phyloP scores from a whole-genome alignment of 92 coral and sea anemone genomes.

The Epizoanthus rinbou region DNA sequence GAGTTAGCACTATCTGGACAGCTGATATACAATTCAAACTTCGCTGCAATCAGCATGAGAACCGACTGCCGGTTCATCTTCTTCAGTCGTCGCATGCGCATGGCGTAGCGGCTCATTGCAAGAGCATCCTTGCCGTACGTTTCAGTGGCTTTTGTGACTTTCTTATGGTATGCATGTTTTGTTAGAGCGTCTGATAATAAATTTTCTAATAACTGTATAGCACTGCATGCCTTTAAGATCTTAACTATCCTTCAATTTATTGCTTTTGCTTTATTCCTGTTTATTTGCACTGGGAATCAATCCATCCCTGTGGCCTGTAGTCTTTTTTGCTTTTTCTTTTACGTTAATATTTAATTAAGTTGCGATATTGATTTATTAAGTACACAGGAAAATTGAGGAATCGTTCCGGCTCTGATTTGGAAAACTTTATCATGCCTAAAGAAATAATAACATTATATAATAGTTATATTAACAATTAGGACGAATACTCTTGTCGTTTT shows the following conservation, averaged over 20 bases:
- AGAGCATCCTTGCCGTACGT: neutral
- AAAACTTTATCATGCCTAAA: neutral
- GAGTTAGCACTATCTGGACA: no score
- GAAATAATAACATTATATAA: neutral
- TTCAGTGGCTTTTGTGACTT: constrained; percentile 24
- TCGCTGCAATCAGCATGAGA: no score
- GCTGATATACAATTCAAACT: no score
- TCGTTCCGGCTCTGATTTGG: neutral
- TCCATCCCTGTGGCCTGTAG: constrained; percentile 8
- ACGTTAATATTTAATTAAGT: no score
- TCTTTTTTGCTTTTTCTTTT: constrained; percentile 6
- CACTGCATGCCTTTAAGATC: constrained; percentile 1
- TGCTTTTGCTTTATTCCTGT: neutral
- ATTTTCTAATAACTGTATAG: neutral
- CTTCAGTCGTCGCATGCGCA: constrained; percentile 31
- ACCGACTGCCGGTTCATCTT: neutral
- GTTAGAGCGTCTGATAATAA: neutral
- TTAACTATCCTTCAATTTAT: neutral
- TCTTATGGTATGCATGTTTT: constrained; percentile 14
- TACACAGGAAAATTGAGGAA: neutral
- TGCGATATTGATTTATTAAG: neutral
- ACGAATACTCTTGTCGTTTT: neutral
- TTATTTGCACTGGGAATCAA: constrained; percentile 30
- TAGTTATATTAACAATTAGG: neutral
- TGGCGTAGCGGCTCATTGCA: neutral